phyloP scores from a whole-genome alignment of 1,140 invertebrate species.

The Scaptodrosophila lebanonensis region DNA sequence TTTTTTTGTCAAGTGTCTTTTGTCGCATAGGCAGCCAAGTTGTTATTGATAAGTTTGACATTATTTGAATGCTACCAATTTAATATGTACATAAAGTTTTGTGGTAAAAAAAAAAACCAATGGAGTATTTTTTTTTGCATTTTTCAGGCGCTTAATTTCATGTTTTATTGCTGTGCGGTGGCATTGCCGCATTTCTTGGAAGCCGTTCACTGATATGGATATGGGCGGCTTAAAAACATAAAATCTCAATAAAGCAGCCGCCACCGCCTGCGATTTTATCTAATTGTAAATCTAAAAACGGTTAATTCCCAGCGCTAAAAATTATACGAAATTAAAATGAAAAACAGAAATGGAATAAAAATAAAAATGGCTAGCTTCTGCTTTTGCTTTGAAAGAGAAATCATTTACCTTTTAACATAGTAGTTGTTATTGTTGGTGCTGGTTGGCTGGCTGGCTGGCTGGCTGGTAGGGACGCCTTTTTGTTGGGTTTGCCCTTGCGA shows the following conservation, averaged over 20 bases:
- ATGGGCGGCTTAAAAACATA: conserved; percentile 62
- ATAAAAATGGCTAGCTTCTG: conserved; percentile 29
- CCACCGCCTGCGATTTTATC: conserved; percentile 45
- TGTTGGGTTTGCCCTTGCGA: conserved; percentile 40
- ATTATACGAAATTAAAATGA: conserved; percentile 16
- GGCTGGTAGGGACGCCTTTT: not conserved
- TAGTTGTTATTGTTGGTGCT: too few relatives aligned
- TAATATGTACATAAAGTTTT: too few relatives aligned
- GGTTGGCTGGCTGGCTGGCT: too few relatives aligned
- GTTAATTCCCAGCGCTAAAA: not conserved
- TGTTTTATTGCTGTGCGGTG: conserved; percentile 62
- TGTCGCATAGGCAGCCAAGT: too few relatives aligned
- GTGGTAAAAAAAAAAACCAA: not conserved
- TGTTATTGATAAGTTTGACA: too few relatives aligned
- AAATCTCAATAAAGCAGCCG: conserved; percentile 72
- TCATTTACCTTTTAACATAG: conserved; percentile 32
- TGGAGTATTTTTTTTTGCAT: conserved; percentile 10
- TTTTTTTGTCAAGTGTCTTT: too few relatives aligned
- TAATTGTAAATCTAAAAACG: conserved; percentile 69
- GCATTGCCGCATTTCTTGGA: conserved; percentile 70
- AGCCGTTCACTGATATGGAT: conserved; percentile 35
- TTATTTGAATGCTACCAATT: too few relatives aligned
- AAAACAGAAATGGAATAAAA: conserved; percentile 17
- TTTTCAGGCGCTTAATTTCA: conserved; percentile 49
- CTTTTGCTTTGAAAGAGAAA: conserved; percentile 40